Base-by-base conservation (phyloP, 2,113 vertebrate species). In the Grallaria varia region DNA sequence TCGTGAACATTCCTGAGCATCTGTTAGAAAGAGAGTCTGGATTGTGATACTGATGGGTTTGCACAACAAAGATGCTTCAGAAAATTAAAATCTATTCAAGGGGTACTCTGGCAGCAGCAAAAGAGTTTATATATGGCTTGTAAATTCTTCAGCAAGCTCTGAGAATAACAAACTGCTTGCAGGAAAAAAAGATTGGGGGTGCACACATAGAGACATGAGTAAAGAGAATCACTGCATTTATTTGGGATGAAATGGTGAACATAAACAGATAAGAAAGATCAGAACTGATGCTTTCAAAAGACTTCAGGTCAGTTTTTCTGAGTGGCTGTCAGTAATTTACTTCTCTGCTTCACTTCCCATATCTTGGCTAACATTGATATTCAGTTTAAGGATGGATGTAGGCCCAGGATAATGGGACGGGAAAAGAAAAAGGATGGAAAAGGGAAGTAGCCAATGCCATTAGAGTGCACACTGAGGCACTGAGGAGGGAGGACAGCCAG, bases 1-100 rank as follows among this genome's bases (percentile, higher is more conserved):
- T 45, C 5, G 0, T 66, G 63, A 79, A 25, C 10, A 12, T 56
- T 82, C 74, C 66, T 4, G 3, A 90, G 50, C 33, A 42, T 79
- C 71, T 87, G 45, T 42, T 53, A 47, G 44, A 42, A 49, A 40
- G 55, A 30, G 44, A 91, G 49, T 3, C 87, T 71, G 59, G n/a
- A 28, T 69, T 67, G 64, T 74, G 79, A 71, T 52, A 25, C 44
- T 78, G 71, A 77, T 47, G 56, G n/a, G 33, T 91, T 71, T 71
- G 35, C 72, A 67, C 59, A 60, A 72, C 31, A 74, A 77, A 90
- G 68, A 71, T 86, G 64, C n/a, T 80, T 84, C 30, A 53, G 83
- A 86, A 96, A 93, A 88, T 55, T 71, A 89, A 92, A 84, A 81
- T 86, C 68, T 94, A 79, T 84, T 88, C 52, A 35, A 86, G 80